Conservation (phyloP, 2,797 vertebrate species). For the Sphenodon punctatus region DNA sequence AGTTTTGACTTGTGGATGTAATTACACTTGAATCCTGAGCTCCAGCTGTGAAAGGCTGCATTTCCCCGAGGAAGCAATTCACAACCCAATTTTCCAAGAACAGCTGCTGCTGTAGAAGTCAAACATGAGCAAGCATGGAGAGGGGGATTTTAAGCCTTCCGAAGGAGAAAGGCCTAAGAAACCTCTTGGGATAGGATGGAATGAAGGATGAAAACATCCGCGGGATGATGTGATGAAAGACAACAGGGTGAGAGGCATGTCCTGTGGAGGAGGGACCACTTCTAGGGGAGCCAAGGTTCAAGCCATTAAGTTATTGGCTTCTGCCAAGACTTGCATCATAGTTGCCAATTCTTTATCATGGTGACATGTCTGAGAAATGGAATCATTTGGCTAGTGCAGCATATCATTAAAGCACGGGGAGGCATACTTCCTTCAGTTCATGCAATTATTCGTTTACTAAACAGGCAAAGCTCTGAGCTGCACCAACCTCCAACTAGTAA, state of each 20-base stretch:
- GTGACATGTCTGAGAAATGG: too few relatives aligned
- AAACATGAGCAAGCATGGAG: background rate
- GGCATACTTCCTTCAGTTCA: too few relatives aligned
- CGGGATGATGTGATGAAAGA: background rate
- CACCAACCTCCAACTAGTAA: too few relatives aligned
- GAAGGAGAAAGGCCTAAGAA: background rate
- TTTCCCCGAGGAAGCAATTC: conserved; percentile 26
- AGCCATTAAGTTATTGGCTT: too few relatives aligned
- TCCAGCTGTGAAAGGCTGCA: conserved; percentile 11
- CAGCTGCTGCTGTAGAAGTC: background rate
- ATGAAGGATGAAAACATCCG: background rate
- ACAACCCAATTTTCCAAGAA: too few relatives aligned
- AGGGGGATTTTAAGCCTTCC: background rate
- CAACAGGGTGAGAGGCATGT: background rate
- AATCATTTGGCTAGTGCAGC: too few relatives aligned
- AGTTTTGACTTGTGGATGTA: conserved; percentile 47
- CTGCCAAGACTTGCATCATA: too few relatives aligned
- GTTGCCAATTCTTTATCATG: too few relatives aligned
- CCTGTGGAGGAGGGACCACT: background rate
- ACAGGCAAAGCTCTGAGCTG: too few relatives aligned
- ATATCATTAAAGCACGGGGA: too few relatives aligned
- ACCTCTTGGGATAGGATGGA: background rate
- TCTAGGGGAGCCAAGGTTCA: background rate
- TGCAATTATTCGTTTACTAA: too few relatives aligned
- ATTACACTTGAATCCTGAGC: conserved; percentile 35